Percentiles rank a stretch among this genome's conserved stretches.
phyloP scores from a whole-genome alignment of 2,888 invertebrate genomes.

The Drosophila atripex region DNA sequence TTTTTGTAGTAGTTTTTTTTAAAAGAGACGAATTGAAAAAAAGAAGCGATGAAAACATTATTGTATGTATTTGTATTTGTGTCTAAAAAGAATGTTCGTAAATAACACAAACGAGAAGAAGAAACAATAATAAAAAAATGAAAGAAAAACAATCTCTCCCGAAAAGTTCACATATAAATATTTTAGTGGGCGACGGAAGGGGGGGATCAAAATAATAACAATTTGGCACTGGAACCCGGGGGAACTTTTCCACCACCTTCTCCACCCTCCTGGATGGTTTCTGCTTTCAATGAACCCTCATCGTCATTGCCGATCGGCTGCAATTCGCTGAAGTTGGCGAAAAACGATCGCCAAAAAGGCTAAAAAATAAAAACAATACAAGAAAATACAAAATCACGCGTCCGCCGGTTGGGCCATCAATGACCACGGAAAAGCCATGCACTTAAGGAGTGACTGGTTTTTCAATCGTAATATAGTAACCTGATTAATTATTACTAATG shows the following conservation, averaged over 20 bases:
- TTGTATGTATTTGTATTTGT: conserved; percentile 68
- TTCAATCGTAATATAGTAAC: conserved; percentile 13
- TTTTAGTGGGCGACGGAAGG: neutral
- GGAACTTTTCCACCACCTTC: neutral
- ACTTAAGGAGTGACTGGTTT: conserved; percentile 18
- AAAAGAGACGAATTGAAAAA: conserved; percentile 31
- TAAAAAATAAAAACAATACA: neutral
- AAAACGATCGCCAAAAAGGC: conserved; percentile 35
- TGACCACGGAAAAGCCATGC: conserved; percentile 10
- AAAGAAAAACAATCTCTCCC: conserved; percentile 32
- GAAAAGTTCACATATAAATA: conserved; percentile 3
- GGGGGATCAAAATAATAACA: too few relatives aligned
- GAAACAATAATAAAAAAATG: conserved; percentile 46
- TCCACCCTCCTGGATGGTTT: conserved; percentile 36
- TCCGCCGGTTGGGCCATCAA: conserved; percentile 5
- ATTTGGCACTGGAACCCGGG: conserved; percentile 7
- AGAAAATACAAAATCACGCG: conserved; percentile 22
- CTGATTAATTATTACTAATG: neutral
- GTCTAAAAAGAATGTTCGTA: conserved; percentile 71
- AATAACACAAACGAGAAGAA: conserved; percentile 59
- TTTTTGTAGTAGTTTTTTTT: conserved; percentile 70
- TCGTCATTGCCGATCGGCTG: neutral
- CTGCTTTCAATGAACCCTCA: conserved; percentile 62
- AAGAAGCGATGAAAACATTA: conserved; percentile 19
- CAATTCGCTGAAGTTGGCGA: conserved; percentile 56